phyloP scores from a whole-genome alignment of 2,797 vertebrate genomes.

The Macrochelys suwanniensis region DNA sequence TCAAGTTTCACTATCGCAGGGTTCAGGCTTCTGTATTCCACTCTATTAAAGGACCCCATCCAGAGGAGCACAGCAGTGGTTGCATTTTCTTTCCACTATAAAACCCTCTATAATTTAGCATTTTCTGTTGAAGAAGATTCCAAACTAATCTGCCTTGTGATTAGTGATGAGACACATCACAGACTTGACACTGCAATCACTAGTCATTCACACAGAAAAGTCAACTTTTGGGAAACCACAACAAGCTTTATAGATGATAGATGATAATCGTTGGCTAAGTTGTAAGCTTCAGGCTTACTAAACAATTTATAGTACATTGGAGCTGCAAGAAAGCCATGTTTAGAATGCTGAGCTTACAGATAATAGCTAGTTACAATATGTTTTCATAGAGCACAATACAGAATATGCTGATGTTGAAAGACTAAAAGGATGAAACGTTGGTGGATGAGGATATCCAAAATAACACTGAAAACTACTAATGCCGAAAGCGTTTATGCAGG shows the following conservation, averaged over 20 bases:
- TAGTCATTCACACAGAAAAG: neutral
- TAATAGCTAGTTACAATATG: neutral
- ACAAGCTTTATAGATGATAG: constrained; percentile 23
- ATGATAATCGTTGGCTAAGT: constrained; percentile 41
- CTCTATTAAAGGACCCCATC: fast-evolving
- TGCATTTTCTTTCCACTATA: neutral
- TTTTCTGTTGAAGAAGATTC: neutral
- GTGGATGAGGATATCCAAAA: neutral
- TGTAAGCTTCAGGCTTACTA: constrained; percentile 40
- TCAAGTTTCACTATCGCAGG: neutral
- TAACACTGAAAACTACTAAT: neutral
- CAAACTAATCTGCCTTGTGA: fast-evolving
- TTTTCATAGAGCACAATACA: constrained; percentile 8
- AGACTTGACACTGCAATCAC: neutral
- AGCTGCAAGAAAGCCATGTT: constrained; percentile 31
- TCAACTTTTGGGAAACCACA: constrained; percentile 39
- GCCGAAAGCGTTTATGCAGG: neutral
- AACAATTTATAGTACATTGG: constrained; percentile 45
- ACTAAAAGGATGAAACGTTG: neutral
- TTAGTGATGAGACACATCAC: constrained; percentile 19
- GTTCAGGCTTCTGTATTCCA: neutral
- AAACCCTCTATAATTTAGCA: neutral
- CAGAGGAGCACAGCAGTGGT: neutral
- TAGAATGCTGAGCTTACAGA: neutral
- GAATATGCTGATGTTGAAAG: neutral